Evolutionary conservation across 2,113 vertebrate genomes (phyloP).

Genomic region (Catharus fuscescens): DNA sequence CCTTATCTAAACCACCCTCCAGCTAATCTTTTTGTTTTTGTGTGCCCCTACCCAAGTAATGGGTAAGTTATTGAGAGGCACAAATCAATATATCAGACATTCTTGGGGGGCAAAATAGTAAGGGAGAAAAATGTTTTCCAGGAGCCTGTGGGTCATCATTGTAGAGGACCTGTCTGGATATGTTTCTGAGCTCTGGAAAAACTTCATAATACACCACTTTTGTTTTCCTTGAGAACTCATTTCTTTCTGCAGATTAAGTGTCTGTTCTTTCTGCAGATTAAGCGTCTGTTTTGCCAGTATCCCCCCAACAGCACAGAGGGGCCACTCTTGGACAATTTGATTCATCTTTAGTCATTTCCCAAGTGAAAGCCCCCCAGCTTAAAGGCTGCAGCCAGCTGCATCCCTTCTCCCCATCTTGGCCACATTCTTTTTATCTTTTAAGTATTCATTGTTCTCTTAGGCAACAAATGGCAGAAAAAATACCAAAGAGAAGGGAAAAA

Average conservation of each 20-base stretch:
- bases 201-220: not conserved
- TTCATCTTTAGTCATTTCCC: not conserved
- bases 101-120: too few species aligned
- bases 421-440: not conserved
- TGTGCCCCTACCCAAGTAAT: too few species aligned
- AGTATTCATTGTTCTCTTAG: not conserved
- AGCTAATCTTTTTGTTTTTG: too few species aligned
- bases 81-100: too few species aligned
- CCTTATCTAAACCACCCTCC: too few species aligned
- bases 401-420: too few species aligned
- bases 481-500: not conserved
- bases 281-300: not conserved
- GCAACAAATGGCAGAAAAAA: not conserved
- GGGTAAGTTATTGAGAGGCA: too few species aligned
- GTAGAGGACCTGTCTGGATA: not conserved
- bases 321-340: not conserved
- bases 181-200: not conserved
- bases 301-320: fast-evolving
- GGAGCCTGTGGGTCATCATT: not conserved
- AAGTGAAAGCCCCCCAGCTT: not conserved
- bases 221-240: not conserved
- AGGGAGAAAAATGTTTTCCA: not conserved
- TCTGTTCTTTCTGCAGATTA: not conserved
- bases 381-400: not conserved
- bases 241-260: not conserved